These are phyloP conservation scores for Ommatoiulus sabulosus DNA, from an alignment of 2,888 invertebrate genomes.

Conservation along the genomic window DNA sequence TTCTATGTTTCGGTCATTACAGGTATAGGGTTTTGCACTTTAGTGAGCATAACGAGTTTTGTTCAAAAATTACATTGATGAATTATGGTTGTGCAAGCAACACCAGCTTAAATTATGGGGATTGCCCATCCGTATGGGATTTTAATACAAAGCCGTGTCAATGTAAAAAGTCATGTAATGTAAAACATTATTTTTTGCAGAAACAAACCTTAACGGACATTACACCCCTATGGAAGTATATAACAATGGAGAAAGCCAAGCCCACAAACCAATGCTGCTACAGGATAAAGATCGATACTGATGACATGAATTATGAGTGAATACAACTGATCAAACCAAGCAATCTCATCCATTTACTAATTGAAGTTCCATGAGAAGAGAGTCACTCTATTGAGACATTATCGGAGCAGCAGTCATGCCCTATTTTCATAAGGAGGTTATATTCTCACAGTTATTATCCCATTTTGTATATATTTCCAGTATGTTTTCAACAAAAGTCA, in stretches of 20 bases:
- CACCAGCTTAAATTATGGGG: too few species aligned
- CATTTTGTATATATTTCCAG: conserved; percentile 11
- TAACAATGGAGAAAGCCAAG: conserved; percentile 58
- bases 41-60: too few species aligned
- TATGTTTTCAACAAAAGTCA: background rate
- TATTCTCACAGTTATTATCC: conserved; percentile 2
- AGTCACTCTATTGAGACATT: background rate
- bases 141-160: too few species aligned
- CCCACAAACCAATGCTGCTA: conserved; percentile 58
- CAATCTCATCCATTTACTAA: background rate
- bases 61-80: too few species aligned
- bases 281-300: conserved; percentile 47
- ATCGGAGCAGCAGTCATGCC: background rate
- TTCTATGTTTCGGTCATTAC: too few species aligned
- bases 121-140: background rate
- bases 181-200: conserved; percentile 39
- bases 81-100: too few species aligned
- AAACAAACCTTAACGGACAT: conserved; percentile 56
- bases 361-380: background rate
- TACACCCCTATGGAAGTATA: conserved; percentile 58
- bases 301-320: background rate
- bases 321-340: background rate
- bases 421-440: background rate
- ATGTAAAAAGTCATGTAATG: too few species aligned
- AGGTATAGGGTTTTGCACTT: too few species aligned